Conservation (phyloP, 2,113 vertebrate species). For the Trematomus loennbergii region DNA sequence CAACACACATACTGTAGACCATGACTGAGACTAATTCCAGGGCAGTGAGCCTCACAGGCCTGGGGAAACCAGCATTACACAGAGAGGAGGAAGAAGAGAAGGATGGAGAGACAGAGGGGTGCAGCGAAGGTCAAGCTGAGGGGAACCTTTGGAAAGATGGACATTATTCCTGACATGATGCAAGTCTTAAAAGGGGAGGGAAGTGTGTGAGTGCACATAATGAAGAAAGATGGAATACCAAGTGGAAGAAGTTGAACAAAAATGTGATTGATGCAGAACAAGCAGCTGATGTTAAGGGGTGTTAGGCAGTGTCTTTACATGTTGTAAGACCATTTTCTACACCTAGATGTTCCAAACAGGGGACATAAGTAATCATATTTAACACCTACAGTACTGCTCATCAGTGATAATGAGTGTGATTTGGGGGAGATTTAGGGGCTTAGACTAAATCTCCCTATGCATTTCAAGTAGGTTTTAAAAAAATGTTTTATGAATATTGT, state of each 20-base stretch:
- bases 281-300: background rate
- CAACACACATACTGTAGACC: constrained; percentile 17
- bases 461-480: background rate
- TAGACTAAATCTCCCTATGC: background rate
- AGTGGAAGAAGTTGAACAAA: constrained; percentile 6
- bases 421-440: constrained; percentile 8
- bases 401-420: constrained; percentile 5
- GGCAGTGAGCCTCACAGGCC: constrained; percentile 48
- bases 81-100: constrained; percentile 26
- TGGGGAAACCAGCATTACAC: constrained; percentile 50
- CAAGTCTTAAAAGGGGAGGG: background rate
- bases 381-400: constrained; percentile 19
- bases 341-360: constrained; percentile 23
- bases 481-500: constrained; percentile 8
- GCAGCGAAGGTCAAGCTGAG: background rate
- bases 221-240: background rate
- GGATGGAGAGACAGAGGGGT: constrained; percentile 18
- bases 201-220: background rate
- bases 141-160: constrained; percentile 10
- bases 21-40: constrained; percentile 76
- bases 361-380: constrained; percentile 36
- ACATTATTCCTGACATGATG: constrained; percentile 8
- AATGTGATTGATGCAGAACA: background rate
- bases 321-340: constrained; percentile 35
- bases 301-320: constrained; percentile 7